Evolutionary conservation across 2,113 vertebrate genomes (phyloP).

Genomic region (Varanus salvator): DNA sequence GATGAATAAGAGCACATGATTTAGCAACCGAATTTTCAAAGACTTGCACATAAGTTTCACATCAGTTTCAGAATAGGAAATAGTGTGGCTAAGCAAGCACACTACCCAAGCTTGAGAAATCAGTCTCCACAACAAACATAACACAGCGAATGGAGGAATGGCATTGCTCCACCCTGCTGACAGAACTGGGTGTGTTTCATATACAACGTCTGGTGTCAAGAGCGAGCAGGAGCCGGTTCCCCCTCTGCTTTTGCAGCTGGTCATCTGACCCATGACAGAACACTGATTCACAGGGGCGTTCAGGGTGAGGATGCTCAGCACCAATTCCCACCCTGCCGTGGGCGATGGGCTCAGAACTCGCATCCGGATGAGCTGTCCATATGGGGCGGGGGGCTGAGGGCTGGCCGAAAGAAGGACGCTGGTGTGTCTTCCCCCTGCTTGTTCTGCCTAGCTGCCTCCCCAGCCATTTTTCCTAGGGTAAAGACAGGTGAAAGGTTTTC

Average conservation of each 20-base stretch:
- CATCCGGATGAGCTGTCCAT: not conserved
- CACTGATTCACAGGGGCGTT: not conserved
- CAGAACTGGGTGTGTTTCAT: not conserved
- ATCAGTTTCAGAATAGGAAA: not conserved
- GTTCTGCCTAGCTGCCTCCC: not conserved
- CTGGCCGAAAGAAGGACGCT: not conserved
- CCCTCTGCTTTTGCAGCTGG: not conserved
- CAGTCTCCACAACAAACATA: conserved; percentile 21
- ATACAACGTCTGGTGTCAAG: not conserved
- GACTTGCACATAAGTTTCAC: not conserved
- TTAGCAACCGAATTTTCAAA: not conserved
- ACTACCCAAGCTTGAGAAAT: not conserved
- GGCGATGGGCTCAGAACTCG: not conserved
- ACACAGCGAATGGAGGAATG: not conserved
- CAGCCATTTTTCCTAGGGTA: not conserved
- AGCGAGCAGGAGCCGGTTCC: too few species aligned
- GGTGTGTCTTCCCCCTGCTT: not conserved
- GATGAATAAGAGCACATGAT: not conserved
- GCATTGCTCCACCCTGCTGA: not conserved
- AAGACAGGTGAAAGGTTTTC: not conserved
- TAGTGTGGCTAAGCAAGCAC: not conserved
- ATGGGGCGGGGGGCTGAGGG: not conserved
- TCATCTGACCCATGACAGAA: not conserved
- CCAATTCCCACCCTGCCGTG: not conserved
- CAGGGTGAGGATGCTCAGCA: not conserved